Evolutionary conservation across 2,888 invertebrate genomes (phyloP), one percentile per base, ranked within the genome.

Genomic region (Drosophila parthenogenetica): DNA sequence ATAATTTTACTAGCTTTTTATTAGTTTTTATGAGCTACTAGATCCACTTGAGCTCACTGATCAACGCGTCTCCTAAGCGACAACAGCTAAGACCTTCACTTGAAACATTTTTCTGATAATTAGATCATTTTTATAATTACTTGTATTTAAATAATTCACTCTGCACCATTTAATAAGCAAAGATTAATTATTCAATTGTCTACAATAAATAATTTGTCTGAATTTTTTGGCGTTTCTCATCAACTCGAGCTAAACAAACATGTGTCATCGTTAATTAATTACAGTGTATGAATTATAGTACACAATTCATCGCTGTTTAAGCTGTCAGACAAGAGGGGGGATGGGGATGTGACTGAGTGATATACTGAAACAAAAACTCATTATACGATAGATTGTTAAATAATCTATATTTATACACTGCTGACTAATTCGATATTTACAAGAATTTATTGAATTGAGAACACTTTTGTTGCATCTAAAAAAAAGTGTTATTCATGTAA

Each of bases 251-350:
- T 66, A 11, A 11, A 45, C 37, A 72, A 61, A 80, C 59, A 73
- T 69, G 64, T 83, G 88, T 81, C 86, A 85, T 79, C 82, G 67
- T 69, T 76, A 87, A 83, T 87, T 85, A 85, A 83, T 76, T 79
- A 58, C 64, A 42, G 8, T 35, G 35, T 35, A 35, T 13, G 8
- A 8, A 8, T 4, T 72, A 60, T 54, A 64, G 10, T 40, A 59
- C 42, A 32, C 13, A 35, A 49, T 19, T 43, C 59, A 60, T n/a
- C 40, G 32, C 40, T 32, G 19, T 51, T 57, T 73, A 54, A 78
- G 45, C 57, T 19, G 73, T 50, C 63, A 22, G 54, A 29, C 8
- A 48, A 45, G 40, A 19, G 19, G 19, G 19, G 19, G 19, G 29
- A 22, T 4, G 7, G 29, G 29, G 29, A 29, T 29, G 62, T 73